These are phyloP conservation scores for Ptilorrhoa leucosticta DNA, from an alignment of 2,113 vertebrate genomes.

Conservation along the genomic window DNA sequence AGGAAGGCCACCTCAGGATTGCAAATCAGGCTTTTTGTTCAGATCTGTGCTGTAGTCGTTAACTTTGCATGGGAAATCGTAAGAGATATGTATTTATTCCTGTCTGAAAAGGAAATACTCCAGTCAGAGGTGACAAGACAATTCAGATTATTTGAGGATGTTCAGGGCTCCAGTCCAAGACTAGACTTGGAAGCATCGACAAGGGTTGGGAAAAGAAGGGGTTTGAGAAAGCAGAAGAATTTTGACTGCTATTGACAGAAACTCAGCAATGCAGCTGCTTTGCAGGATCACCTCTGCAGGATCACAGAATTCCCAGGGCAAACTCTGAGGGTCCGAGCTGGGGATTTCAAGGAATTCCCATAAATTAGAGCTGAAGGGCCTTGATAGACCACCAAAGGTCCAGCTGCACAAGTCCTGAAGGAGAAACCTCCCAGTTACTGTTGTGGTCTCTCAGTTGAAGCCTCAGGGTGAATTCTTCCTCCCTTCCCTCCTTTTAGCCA, in stretches of 20 bases:
- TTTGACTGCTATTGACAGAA: not conserved
- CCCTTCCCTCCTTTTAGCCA: fast-evolving
- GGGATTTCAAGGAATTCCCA: not conserved
- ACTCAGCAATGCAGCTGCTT: not conserved
- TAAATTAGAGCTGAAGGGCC: not conserved
- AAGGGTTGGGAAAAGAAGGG: not conserved
- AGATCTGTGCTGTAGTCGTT: not conserved
- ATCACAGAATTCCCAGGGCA: not conserved
- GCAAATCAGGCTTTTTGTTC: not conserved
- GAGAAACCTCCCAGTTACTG: not conserved
- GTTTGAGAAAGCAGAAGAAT: not conserved
- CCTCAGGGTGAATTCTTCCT: not conserved
- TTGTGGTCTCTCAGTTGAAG: fast-evolving
- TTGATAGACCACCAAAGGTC: not conserved
- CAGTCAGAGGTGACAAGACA: not conserved
- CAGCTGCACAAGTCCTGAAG: not conserved
- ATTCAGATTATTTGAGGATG: not conserved
- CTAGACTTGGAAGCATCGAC: not conserved
- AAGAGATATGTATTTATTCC: not conserved
- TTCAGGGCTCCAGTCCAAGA: not conserved
- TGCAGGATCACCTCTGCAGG: not conserved
- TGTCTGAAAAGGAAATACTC: not conserved
- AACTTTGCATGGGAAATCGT: not conserved
- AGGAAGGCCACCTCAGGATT: not conserved
- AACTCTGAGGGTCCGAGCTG: not conserved